phyloP scores from a whole-genome alignment of 2,888 invertebrate genomes.

The Mesochorus sp. region DNA sequence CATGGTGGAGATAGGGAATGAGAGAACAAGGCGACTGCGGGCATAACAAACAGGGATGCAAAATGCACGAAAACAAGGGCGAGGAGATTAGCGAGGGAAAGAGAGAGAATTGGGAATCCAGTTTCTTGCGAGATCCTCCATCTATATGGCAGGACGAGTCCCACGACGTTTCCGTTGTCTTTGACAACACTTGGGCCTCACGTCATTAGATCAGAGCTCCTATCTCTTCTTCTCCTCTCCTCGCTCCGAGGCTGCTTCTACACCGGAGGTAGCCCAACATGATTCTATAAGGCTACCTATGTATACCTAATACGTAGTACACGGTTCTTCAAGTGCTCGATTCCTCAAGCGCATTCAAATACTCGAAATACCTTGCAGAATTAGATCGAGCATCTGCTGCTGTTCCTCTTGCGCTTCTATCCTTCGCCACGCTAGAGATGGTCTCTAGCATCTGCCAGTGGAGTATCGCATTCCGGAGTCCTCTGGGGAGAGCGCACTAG shows the following conservation, averaged over 20 bases:
- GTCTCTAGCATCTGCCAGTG: slow-evolving; percentile 16
- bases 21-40: background rate
- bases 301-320: slow-evolving; percentile 1
- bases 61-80: slow-evolving; percentile 12
- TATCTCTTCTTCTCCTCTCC: background rate
- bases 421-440: background rate
- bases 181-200: slow-evolving; percentile 41
- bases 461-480: slow-evolving; percentile 39
- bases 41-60: slow-evolving; percentile 20
- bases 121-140: slow-evolving; percentile 44
- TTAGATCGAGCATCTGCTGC: slow-evolving; percentile 55
- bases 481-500: background rate
- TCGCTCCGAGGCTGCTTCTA: background rate
- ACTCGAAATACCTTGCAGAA: slow-evolving; percentile 52
- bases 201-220: slow-evolving; percentile 36
- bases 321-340: slow-evolving; percentile 32
- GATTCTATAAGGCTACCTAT: background rate
- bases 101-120: slow-evolving; percentile 26
- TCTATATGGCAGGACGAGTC: slow-evolving; percentile 23
- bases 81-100: slow-evolving; percentile 25
- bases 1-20: background rate
- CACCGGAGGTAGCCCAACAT: background rate
- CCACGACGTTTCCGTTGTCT: slow-evolving; percentile 48
- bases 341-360: slow-evolving; percentile 43
- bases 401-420: background rate